Percentiles rank a stretch among this genome's conserved stretches.
Conservation (phyloP, 2,797 vertebrate species). For the Eleutherodactylus coqui region DNA sequence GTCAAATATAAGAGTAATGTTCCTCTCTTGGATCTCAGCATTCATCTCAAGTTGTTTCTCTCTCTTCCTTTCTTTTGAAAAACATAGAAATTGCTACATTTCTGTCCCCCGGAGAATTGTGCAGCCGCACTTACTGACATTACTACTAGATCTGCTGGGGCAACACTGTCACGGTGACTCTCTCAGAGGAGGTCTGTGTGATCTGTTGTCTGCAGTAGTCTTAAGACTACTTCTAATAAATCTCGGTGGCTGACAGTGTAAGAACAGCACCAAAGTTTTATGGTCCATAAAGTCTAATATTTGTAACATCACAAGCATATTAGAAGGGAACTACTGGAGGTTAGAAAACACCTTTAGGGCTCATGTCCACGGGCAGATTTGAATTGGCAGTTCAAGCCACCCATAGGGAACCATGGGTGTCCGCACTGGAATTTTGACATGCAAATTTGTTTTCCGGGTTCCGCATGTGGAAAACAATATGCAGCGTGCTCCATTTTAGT, state of each 20-base stretch:
- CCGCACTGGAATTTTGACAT: too few relatives aligned
- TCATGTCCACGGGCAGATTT: too few relatives aligned
- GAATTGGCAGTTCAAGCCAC: too few relatives aligned
- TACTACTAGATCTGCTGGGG: neutral
- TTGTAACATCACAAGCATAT: neutral
- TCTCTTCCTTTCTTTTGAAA: neutral
- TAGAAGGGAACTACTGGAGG: neutral
- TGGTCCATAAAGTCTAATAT: neutral
- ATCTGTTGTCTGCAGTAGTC: neutral
- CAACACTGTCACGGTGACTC: neutral
- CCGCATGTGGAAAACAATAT: too few relatives aligned
- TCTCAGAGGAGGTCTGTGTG: neutral
- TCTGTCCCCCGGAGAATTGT: neutral
- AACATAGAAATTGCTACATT: neutral
- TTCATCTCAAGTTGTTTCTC: conserved; percentile 25
- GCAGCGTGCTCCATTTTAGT: too few relatives aligned
- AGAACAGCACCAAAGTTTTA: neutral
- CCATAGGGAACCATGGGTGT: too few relatives aligned
- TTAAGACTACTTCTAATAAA: neutral
- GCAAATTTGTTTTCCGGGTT: too few relatives aligned
- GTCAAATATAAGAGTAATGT: conserved; percentile 18
- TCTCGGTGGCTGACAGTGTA: neutral
- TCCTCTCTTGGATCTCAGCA: conserved; percentile 2
- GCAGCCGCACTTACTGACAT: neutral
- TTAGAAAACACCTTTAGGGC: too few relatives aligned